Conservation (phyloP, 2,113 vertebrate genomes). For the Eulacestoma nigropectus region DNA sequence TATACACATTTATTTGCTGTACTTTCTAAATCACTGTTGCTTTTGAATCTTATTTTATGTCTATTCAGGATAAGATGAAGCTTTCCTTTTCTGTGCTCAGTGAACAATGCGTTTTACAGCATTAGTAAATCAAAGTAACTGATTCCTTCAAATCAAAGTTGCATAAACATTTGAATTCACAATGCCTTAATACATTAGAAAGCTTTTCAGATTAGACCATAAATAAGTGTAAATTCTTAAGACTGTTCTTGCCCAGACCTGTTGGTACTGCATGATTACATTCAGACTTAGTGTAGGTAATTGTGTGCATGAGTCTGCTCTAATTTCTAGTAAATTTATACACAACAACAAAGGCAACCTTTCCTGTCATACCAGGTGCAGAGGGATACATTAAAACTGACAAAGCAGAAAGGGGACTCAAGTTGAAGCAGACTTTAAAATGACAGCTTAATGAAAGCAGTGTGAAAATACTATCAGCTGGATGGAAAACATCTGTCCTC, state of each 20-base stretch:
- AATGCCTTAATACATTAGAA: background rate
- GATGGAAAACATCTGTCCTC: slow-evolving; percentile 65
- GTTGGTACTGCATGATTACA: background rate
- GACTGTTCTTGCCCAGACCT: background rate
- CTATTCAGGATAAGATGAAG: background rate
- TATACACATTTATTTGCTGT: background rate
- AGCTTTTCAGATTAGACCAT: background rate
- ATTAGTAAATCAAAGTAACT: background rate
- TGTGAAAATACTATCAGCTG: slow-evolving; percentile 59
- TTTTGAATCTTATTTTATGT: background rate
- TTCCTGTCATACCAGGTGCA: slow-evolving; percentile 27
- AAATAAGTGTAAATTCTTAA: background rate
- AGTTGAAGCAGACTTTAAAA: slow-evolving; percentile 66
- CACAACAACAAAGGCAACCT: slow-evolving; percentile 41
- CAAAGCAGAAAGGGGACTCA: slow-evolving; percentile 57
- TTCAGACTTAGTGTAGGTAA: background rate
- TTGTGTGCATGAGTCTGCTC: background rate
- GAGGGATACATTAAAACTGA: slow-evolving; percentile 67
- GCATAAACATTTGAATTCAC: background rate
- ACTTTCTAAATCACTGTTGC: background rate
- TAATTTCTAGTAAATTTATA: slow-evolving; percentile 5
- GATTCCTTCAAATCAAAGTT: background rate
- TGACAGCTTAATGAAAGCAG: slow-evolving; percentile 74
- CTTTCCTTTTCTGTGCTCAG: background rate
- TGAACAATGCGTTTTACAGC: background rate